A percentile compares a stretch with the other conserved stretches of the same genome.
Evolutionary conservation across 30 jellyfish, hydroid and myxozoan species (phyloP).

Genomic region (Turritopsis rubra): DNA sequence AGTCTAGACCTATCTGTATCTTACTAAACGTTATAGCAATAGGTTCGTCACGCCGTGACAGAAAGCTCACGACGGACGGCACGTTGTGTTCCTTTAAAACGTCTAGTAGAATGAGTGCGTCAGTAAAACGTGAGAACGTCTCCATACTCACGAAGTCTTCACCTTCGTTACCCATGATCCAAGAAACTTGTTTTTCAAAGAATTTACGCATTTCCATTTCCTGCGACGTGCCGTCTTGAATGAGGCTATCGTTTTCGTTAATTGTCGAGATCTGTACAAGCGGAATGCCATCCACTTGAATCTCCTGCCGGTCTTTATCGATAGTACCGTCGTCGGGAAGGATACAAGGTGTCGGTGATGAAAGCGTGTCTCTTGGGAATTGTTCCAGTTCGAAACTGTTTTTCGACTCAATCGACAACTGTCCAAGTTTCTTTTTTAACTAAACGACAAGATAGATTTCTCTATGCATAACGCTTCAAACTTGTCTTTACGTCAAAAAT

Average conservation of each 20-base stretch:
- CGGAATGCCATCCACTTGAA: slow-evolving; percentile 64
- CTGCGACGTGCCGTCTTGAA: slow-evolving; percentile 19
- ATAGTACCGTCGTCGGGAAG: slow-evolving; percentile 48
- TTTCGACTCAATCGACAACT: slow-evolving; percentile 38
- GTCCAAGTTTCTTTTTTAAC: slow-evolving; percentile 68
- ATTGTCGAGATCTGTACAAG: slow-evolving; percentile 54
- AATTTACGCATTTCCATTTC: slow-evolving; percentile 41
- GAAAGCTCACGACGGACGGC: slow-evolving; percentile 91
- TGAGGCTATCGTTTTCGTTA: slow-evolving; percentile 19
- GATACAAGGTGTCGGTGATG: slow-evolving; percentile 7
- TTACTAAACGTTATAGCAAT: slow-evolving; percentile 90
- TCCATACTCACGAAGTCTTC: slow-evolving; percentile 94
- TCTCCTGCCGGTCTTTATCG: slow-evolving; percentile 52
- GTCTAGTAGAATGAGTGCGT: slow-evolving; percentile 80
- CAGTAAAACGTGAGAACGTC: slow-evolving; percentile 66
- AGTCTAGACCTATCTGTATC: slow-evolving; percentile 81
- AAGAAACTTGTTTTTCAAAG: slow-evolving; percentile 82
- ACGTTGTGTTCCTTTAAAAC: slow-evolving; percentile 79
- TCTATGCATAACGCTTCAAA: neutral
- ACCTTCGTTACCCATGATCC: slow-evolving; percentile 94
- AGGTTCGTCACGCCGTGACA: slow-evolving; percentile 92
- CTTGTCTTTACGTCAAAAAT: neutral
- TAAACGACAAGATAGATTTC: slow-evolving; percentile 1
- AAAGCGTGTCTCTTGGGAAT: slow-evolving; percentile 42
- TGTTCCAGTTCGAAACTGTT: slow-evolving; percentile 73